phyloP scores from a whole-genome alignment of 2,888 invertebrate genomes.

The Operophtera brumata region DNA sequence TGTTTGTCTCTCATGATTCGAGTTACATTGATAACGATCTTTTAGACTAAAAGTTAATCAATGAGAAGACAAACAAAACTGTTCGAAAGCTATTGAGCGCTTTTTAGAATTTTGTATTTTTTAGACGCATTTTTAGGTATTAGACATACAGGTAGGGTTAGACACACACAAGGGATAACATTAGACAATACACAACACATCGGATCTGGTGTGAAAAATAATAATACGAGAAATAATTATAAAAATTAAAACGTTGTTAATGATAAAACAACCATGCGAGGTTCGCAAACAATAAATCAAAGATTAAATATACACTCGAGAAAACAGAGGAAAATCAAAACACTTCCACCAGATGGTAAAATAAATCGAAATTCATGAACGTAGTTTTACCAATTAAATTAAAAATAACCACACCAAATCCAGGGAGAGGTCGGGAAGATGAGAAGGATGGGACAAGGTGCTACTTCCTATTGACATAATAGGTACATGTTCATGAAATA shows the following conservation, averaged over 20 bases:
- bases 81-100: conserved; percentile 72
- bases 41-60: conserved; percentile 47
- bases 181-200: conserved; percentile 93
- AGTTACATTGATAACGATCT: conserved; percentile 53
- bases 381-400: conserved; percentile 62
- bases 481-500: conserved; percentile 57
- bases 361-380: conserved; percentile 67
- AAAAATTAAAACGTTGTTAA: conserved; percentile 53
- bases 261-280: conserved; percentile 73
- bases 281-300: conserved; percentile 68
- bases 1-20: conserved; percentile 68
- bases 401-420: conserved; percentile 81
- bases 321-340: conserved; percentile 80
- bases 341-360: conserved; percentile 80
- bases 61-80: conserved; percentile 76
- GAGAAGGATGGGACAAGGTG: conserved; percentile 75
- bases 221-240: conserved; percentile 54
- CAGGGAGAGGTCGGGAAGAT: conserved; percentile 78
- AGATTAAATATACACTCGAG: conserved; percentile 57
- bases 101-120: conserved; percentile 59
- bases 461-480: conserved; percentile 65
- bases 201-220: conserved; percentile 80
- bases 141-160: conserved; percentile 83
- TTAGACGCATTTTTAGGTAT: conserved; percentile 67
- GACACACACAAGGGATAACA: conserved; percentile 95